A percentile compares a stretch with the other conserved stretches of the same genome.
Evolutionary conservation across 2,797 vertebrate species (phyloP).

Genomic region (Melanotaenia boesemani): DNA sequence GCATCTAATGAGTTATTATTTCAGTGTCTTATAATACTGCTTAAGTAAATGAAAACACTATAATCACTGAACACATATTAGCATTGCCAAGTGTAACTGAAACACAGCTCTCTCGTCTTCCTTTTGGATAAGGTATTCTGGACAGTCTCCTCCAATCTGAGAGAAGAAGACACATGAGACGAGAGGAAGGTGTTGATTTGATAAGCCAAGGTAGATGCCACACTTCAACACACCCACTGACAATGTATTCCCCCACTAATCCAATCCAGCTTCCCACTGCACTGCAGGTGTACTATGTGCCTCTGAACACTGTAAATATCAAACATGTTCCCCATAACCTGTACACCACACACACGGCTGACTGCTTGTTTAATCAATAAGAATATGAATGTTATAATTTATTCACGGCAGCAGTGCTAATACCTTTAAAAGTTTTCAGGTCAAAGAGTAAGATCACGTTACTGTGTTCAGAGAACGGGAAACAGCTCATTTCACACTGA

Average conservation of each 20-base stretch:
- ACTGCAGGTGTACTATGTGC: slow-evolving; percentile 28
- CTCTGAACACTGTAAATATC: slow-evolving; percentile 42
- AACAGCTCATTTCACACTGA: not conserved
- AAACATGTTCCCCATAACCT: slow-evolving; percentile 21
- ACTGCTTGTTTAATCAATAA: slow-evolving; percentile 36
- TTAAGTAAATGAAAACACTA: not conserved
- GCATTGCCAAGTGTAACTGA: slow-evolving; percentile 2
- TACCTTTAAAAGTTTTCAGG: not conserved
- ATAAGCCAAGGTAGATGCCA: slow-evolving; percentile 44
- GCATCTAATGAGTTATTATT: slow-evolving; percentile 7
- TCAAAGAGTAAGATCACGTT: not conserved
- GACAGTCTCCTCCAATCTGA: slow-evolving; percentile 34
- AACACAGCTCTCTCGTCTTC: slow-evolving; percentile 11
- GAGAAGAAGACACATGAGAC: slow-evolving; percentile 24
- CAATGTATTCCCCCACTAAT: slow-evolving; percentile 55
- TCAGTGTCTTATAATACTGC: not conserved
- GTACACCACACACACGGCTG: slow-evolving; percentile 15
- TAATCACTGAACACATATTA: not conserved
- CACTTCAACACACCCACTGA: slow-evolving; percentile 34
- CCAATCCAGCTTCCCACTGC: slow-evolving; percentile 42
- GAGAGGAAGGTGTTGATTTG: slow-evolving; percentile 49
- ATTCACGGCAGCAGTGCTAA: slow-evolving; percentile 8
- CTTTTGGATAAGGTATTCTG: slow-evolving; percentile 6
- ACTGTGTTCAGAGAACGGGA: not conserved
- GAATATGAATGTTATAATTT: slow-evolving; percentile 20